Evolutionary conservation across 1,140 invertebrate species (phyloP).

Genomic region (Seison nebaliae): DNA sequence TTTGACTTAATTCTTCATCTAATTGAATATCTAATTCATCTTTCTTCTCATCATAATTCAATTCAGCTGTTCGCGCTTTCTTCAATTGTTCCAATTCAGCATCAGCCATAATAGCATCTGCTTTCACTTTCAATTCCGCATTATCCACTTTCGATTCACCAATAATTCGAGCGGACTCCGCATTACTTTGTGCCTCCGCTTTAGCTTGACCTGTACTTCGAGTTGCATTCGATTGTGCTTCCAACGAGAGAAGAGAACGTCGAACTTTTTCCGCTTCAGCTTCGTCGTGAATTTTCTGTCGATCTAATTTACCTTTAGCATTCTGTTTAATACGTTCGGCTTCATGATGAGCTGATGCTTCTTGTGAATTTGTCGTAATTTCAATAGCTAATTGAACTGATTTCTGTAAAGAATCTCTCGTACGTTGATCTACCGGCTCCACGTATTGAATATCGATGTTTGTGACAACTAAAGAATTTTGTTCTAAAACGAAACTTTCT

Average conservation of each 20-base stretch:
- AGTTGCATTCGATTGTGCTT: conserved; percentile 18
- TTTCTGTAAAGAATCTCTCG: conserved; percentile 23
- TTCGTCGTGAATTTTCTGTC: conserved; percentile 20
- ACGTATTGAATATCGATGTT: conserved; percentile 22
- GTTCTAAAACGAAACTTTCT: conserved; percentile 13
- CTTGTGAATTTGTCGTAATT: conserved; percentile 21
- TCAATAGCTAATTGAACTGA: conserved; percentile 25
- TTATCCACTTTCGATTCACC: conserved; percentile 14
- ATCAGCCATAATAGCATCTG: not conserved
- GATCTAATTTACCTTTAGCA: conserved; percentile 19
- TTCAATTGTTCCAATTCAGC: not conserved
- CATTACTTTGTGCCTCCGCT: conserved; percentile 21
- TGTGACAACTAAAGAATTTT: conserved; percentile 18
- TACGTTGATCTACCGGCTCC: conserved; percentile 22
- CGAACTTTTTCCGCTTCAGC: conserved; percentile 19
- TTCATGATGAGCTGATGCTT: conserved; percentile 16
- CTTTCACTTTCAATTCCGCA: not conserved
- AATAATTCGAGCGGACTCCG: conserved; percentile 20
- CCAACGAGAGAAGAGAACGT: conserved; percentile 17
- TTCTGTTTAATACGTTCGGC: conserved; percentile 19
- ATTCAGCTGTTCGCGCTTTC: conserved; percentile 8
- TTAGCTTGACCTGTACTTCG: conserved; percentile 22
- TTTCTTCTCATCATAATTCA: conserved; percentile 14
- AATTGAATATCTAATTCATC: conserved; percentile 16
- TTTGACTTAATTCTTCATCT: conserved; percentile 14